phyloP scores from a whole-genome alignment of 2,797 vertebrate species.

The Neomorphus geoffroyi region DNA sequence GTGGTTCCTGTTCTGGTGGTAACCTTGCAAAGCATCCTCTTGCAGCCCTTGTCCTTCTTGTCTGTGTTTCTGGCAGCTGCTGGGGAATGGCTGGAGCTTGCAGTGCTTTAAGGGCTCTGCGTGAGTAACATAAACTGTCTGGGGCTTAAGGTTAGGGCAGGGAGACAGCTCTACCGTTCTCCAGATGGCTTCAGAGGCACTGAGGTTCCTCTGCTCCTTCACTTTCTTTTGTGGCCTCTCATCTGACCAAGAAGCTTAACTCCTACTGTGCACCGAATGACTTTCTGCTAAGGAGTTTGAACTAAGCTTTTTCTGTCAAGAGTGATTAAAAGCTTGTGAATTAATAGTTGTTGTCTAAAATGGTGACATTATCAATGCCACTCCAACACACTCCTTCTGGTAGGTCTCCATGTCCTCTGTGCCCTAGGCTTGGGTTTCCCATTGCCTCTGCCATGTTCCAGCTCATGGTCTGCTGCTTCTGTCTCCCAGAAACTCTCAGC shows the following conservation, averaged over 20 bases:
- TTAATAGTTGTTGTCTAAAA: background rate
- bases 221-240: background rate
- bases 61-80: background rate
- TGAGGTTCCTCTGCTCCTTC: background rate
- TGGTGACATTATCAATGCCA: background rate
- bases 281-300: background rate
- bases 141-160: background rate
- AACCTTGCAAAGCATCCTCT: background rate
- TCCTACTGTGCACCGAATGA: background rate
- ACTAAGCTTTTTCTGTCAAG: background rate
- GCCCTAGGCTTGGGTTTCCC: background rate
- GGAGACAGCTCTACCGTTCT: background rate
- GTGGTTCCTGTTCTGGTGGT: background rate
- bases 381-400: background rate
- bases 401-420: background rate
- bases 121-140: background rate
- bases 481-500: background rate
- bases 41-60: background rate
- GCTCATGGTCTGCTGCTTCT: background rate
- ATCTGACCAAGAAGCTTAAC: background rate
- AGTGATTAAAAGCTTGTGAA: background rate
- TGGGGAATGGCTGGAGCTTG: background rate
- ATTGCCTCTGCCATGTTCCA: background rate
- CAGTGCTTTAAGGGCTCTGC: background rate
- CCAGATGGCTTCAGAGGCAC: background rate